phyloP scores from a whole-genome alignment of 2,113 vertebrate genomes.

The Heterocephalus glaber region DNA sequence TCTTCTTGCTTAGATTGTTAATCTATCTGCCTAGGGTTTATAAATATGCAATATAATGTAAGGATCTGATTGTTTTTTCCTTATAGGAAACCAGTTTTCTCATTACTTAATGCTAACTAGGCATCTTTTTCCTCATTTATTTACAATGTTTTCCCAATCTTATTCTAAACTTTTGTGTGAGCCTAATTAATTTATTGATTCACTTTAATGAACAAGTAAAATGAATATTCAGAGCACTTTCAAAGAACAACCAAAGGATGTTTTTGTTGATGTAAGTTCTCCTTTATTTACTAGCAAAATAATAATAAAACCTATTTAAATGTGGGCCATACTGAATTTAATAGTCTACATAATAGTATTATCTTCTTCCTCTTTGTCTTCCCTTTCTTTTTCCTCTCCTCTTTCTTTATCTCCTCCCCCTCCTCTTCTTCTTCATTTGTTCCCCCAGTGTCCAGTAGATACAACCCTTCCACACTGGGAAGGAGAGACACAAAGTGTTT shows the following conservation, averaged over 20 bases:
- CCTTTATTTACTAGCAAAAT: neutral
- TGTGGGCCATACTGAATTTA: neutral
- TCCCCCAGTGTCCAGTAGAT: neutral
- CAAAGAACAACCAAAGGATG: neutral
- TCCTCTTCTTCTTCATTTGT: neutral
- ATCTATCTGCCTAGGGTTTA: too few relatives aligned
- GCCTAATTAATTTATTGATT: neutral
- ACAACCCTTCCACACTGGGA: neutral
- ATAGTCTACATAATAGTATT: neutral
- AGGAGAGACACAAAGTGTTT: neutral
- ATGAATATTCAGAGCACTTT: neutral
- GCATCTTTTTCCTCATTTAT: neutral
- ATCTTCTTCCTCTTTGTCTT: neutral
- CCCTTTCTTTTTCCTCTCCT: neutral
- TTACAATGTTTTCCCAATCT: neutral
- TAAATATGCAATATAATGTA: neutral
- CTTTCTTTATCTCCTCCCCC: rapidly evolving
- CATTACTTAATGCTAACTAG: neutral
- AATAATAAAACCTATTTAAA: neutral
- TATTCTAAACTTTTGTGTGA: neutral
- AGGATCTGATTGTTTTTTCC: neutral
- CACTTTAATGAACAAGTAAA: neutral
- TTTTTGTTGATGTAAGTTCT: neutral
- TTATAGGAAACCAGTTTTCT: neutral
- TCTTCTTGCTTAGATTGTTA: neutral